Conservation (phyloP, 2,797 vertebrate species). For the Chrysocyon brachyurus region DNA sequence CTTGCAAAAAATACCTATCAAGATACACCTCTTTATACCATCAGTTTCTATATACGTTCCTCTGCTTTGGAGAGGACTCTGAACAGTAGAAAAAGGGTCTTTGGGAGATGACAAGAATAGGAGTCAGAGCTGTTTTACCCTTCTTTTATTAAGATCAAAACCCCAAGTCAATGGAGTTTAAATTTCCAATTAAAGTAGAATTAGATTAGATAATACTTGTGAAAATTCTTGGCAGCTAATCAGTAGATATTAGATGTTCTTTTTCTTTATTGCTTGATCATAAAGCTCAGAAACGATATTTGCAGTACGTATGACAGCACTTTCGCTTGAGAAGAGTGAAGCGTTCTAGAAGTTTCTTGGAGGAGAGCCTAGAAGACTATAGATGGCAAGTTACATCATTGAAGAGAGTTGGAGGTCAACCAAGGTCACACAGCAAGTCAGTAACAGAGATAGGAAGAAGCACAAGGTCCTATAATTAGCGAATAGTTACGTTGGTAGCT, state of each 20-base stretch:
- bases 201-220: not conserved
- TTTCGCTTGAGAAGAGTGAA: conserved; percentile 29
- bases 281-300: conserved; percentile 29
- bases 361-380: not conserved
- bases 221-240: not conserved
- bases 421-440: conserved; percentile 52
- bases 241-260: not conserved
- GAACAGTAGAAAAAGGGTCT: not conserved
- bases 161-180: not conserved
- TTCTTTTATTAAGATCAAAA: not conserved
- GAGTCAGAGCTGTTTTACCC: not conserved
- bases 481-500: conserved; percentile 45
- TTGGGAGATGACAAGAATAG: not conserved
- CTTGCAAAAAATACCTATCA: not conserved
- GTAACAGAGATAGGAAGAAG: conserved; percentile 60
- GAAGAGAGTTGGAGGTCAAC: not conserved
- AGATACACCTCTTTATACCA: not conserved
- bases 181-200: not conserved
- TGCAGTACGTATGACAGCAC: not conserved
- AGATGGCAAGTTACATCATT: not conserved
- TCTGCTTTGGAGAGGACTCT: not conserved
- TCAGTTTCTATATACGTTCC: not conserved
- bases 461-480: conserved; percentile 73
- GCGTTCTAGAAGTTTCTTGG: not conserved
- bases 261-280: conserved; percentile 24